Evolutionary conservation across 1,140 invertebrate species (phyloP), one percentile per base, ranked within the genome.

Genomic region (Polyergus mexicanus): DNA sequence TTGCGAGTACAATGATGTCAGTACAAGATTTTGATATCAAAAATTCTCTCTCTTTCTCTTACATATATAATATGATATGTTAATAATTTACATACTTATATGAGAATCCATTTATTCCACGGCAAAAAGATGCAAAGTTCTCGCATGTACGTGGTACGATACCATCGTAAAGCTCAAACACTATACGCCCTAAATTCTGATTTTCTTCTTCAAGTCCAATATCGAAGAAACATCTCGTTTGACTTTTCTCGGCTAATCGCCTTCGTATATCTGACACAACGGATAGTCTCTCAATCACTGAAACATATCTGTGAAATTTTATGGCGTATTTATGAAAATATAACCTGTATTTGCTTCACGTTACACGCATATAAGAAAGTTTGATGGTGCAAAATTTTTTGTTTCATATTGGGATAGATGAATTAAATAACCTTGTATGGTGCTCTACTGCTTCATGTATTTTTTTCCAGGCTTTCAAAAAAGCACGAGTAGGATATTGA

Each of bases 81-180:
- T 85, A 19, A 41, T 71, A 75, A 68, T 84, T 16, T 13, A 47
- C 71, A 66, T 90, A 94, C 94, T 89, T 94, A 81, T 94, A 95
- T 6, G 92, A 94, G 32, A 94, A 89, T 47, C 92, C 93, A 44
- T 94, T 88, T 10, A 85, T 78, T 13, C 96, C 96, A 51, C 92
- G 94, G 90, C 96, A 97, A 38, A 97, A 91, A 32, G 95, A 93
- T 83, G 95, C 93, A 87, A 97, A 97, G 92, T 97, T 97, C 88
- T 95, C 94, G 78, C 96, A 96, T 0, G 96, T 97, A 88, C 94
- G 95, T 3, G 97, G 97, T 10, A 96, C 96, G 62, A 95, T 92
- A 91, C 97, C 96, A 38, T 93, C 92, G 88, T 97, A 97, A 25
- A 97, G 92, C 94, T 97, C 95, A 47, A 96, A 92, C 16, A 96